phyloP scores from a whole-genome alignment of 2,113 vertebrate genomes.

The Microtus pennsylvanicus region DNA sequence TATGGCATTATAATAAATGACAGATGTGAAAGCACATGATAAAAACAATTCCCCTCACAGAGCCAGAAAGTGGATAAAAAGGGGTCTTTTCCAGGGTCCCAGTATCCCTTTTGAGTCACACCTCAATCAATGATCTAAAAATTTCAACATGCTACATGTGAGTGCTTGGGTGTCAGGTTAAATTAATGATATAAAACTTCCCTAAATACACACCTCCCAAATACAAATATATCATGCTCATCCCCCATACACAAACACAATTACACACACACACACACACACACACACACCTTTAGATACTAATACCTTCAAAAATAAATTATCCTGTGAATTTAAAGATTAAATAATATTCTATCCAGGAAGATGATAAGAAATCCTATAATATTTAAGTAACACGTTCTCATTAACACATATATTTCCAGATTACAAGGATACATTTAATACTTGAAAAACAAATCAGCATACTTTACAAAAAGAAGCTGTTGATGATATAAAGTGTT shows the following conservation, averaged over 20 bases:
- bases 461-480: background rate
- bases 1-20: too few species aligned
- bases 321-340: background rate
- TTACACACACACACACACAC: background rate
- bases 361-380: background rate
- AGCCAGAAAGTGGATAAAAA: too few species aligned
- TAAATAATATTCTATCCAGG: background rate
- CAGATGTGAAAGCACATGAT: too few species aligned
- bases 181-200: background rate
- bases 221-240: background rate
- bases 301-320: background rate
- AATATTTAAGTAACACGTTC: background rate
- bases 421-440: background rate
- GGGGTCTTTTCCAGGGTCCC: background rate
- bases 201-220: background rate
- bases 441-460: background rate
- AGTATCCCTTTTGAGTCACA: background rate
- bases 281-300: background rate
- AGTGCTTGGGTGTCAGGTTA: background rate
- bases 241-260: background rate
- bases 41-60: too few species aligned
- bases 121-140: background rate
- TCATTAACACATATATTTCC: background rate
- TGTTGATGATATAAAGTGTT: background rate
- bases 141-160: background rate